Percentiles rank a stretch among this genome's conserved stretches.
Conservation (phyloP, 2,888 invertebrate species). For the Dexiosoma caninum region DNA sequence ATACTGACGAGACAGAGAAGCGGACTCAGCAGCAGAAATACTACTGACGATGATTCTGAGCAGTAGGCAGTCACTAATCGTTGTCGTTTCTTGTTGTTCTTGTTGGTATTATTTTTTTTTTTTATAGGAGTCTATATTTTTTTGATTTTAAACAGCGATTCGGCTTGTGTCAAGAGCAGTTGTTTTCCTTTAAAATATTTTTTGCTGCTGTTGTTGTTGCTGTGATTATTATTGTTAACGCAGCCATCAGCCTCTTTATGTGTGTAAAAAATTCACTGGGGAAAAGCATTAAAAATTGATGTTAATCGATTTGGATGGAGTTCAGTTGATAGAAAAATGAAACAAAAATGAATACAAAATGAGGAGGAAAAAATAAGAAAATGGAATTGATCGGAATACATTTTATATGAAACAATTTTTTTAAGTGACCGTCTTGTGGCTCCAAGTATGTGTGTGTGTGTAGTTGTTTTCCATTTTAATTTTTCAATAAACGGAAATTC, state of each 20-base stretch:
- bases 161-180: slow-evolving; percentile 52
- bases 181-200: slow-evolving; percentile 3
- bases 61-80: slow-evolving; percentile 43
- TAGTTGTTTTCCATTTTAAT: not conserved
- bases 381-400: slow-evolving; percentile 12
- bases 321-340: slow-evolving; percentile 23
- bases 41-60: slow-evolving; percentile 28
- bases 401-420: too few species aligned
- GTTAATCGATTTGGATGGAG: slow-evolving; percentile 61
- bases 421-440: slow-evolving; percentile 13
- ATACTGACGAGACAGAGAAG: slow-evolving; percentile 9
- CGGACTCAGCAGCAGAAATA: not conserved
- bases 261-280: slow-evolving; percentile 54
- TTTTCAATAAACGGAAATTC: not conserved
- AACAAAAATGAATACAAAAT: not conserved
- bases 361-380: not conserved
- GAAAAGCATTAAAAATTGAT: slow-evolving; percentile 60
- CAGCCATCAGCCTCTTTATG: slow-evolving; percentile 34
- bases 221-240: slow-evolving; percentile 4
- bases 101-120: slow-evolving; percentile 8
- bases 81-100: slow-evolving; percentile 35
- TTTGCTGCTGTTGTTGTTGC: not conserved
- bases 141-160: slow-evolving; percentile 41
- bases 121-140: not conserved
- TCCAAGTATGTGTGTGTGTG: not conserved